These are phyloP conservation scores for Dunckerocampus dactyliophorus DNA, from an alignment of 2,113 vertebrate genomes.

Conservation along the genomic window DNA sequence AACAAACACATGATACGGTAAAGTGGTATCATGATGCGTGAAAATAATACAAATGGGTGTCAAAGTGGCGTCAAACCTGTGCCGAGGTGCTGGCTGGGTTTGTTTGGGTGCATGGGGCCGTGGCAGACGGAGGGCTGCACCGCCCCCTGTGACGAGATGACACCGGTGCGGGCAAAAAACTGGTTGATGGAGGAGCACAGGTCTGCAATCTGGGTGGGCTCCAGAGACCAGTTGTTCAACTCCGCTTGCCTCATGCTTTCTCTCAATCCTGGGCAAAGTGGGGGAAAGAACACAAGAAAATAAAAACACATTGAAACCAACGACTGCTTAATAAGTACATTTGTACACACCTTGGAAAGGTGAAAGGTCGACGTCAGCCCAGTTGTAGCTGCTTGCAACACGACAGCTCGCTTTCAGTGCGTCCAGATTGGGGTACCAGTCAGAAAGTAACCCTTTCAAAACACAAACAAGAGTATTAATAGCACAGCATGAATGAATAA, in stretches of 20 bases:
- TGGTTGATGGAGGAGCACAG: slow-evolving; percentile 92
- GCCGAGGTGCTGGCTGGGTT: slow-evolving; percentile 84
- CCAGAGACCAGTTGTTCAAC: slow-evolving; percentile 90
- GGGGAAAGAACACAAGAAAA: slow-evolving; percentile 25
- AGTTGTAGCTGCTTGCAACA: slow-evolving; percentile 91
- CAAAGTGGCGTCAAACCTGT: slow-evolving; percentile 69
- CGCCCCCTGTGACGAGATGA: slow-evolving; percentile 84
- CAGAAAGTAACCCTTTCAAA: slow-evolving; percentile 72
- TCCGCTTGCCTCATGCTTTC: slow-evolving; percentile 93
- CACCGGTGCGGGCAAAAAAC: slow-evolving; percentile 88
- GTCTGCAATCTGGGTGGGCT: slow-evolving; percentile 88
- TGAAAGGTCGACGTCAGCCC: slow-evolving; percentile 90
- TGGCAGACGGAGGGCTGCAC: slow-evolving; percentile 83
- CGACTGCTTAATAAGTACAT: neutral
- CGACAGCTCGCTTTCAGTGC: slow-evolving; percentile 91
- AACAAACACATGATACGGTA: neutral
- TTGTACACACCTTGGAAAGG: slow-evolving; percentile 82
- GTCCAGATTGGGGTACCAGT: slow-evolving; percentile 90
- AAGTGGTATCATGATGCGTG: neutral
- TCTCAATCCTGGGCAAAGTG: slow-evolving; percentile 75
- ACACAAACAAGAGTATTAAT: slow-evolving; percentile 19
- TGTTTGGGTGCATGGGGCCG: slow-evolving; percentile 81
- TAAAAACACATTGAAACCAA: slow-evolving; percentile 52
- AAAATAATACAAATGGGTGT: neutral
- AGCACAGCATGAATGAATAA: neutral